These are phyloP conservation scores for Drosophila pachea DNA, from an alignment of 1,140 invertebrate genomes.

Conservation along the genomic window DNA sequence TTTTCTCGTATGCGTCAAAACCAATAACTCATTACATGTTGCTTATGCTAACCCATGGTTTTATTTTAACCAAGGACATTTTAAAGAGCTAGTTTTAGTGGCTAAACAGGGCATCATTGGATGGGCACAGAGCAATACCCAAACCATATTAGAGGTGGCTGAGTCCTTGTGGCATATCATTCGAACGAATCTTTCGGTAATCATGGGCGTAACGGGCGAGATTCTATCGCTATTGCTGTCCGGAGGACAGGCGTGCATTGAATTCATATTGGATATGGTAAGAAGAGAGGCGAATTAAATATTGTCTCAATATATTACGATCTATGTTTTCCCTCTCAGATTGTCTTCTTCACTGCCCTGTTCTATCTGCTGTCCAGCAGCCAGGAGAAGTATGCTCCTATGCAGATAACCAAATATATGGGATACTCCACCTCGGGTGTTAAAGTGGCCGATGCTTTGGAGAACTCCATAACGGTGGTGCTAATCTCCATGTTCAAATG, in stretches of 20 bases:
- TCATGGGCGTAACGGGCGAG: conserved; percentile 91
- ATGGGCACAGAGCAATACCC: conserved; percentile 95
- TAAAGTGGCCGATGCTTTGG: conserved; percentile 84
- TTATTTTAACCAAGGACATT: conserved; percentile 79
- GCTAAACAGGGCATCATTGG: conserved; percentile 83
- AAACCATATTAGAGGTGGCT: conserved; percentile 91
- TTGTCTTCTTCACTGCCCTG: conserved; percentile 96
- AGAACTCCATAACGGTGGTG: conserved; percentile 87
- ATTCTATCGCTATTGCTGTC: conserved; percentile 92
- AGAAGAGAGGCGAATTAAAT: not conserved
- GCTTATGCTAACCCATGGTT: conserved; percentile 71
- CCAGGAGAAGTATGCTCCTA: conserved; percentile 92
- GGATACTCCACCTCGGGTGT: conserved; percentile 89
- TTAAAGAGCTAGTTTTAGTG: conserved; percentile 79
- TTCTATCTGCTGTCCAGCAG: conserved; percentile 97
- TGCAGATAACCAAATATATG: conserved; percentile 85
- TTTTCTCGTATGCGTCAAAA: conserved; percentile 47
- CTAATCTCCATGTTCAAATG: conserved; percentile 98
- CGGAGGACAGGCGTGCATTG: conserved; percentile 95
- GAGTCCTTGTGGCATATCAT: conserved; percentile 96
- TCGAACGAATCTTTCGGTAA: conserved; percentile 94
- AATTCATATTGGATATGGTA: conserved; percentile 94
- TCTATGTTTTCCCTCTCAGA: conserved; percentile 80
- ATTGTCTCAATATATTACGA: not conserved
- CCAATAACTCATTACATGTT: conserved; percentile 76